A percentile compares a stretch with the other conserved stretches of the same genome.
Conservation (phyloP, 2,888 invertebrate genomes). For the Stenichneumon culpator region DNA sequence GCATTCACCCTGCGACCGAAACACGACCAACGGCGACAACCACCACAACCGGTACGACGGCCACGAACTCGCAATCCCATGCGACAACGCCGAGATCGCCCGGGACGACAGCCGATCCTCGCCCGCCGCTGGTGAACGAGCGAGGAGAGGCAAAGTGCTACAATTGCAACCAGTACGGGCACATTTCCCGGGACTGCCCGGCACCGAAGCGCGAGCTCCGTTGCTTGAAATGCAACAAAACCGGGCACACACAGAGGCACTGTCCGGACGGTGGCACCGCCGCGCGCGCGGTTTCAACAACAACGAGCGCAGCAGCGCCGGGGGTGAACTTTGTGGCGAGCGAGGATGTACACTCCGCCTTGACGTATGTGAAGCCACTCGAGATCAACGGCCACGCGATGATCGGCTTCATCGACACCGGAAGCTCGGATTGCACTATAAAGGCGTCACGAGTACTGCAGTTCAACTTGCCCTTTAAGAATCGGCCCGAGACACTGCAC, state of each 20-base stretch:
- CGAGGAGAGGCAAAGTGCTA: slow-evolving; percentile 19
- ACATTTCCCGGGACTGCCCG: slow-evolving; percentile 36
- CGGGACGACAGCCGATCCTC: slow-evolving; percentile 3
- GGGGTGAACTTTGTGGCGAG: slow-evolving; percentile 15
- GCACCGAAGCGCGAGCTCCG: slow-evolving; percentile 26
- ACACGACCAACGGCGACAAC: not conserved
- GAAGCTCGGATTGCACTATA: slow-evolving; percentile 72
- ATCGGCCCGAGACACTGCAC: slow-evolving; percentile 1
- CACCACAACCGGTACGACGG: not conserved
- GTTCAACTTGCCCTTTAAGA: slow-evolving; percentile 31
- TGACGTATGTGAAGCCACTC: slow-evolving; percentile 23
- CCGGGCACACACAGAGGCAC: slow-evolving; percentile 27
- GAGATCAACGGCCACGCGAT: slow-evolving; percentile 23
- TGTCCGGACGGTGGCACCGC: not conserved
- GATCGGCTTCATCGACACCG: slow-evolving; percentile 66
- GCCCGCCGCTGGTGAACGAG: slow-evolving; percentile 15
- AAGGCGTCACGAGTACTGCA: slow-evolving; percentile 61
- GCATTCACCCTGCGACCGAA: not conserved
- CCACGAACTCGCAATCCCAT: not conserved
- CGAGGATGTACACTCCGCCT: not conserved
- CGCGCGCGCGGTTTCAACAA: not conserved
- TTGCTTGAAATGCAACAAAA: not conserved
- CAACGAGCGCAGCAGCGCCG: not conserved
- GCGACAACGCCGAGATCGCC: no score
- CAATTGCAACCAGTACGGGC: slow-evolving; percentile 40